These are phyloP conservation scores for Cephus pulcher DNA, from an alignment of 2,888 invertebrate species.

Conservation along the genomic window DNA sequence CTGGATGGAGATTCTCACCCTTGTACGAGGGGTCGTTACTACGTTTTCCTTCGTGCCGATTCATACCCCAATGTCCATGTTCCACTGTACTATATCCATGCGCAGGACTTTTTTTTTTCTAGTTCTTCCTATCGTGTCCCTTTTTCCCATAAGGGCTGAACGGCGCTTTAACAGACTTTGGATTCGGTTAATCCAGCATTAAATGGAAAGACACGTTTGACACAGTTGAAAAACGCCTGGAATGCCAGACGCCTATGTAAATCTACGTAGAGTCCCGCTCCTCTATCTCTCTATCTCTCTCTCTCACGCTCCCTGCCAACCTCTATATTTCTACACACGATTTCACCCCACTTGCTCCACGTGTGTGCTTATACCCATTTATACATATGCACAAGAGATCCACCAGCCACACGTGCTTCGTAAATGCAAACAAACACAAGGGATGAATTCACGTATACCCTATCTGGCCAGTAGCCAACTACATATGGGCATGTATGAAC, in stretches of 20 bases:
- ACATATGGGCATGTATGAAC: slow-evolving; percentile 30
- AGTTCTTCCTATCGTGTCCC: slow-evolving; percentile 12
- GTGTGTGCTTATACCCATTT: slow-evolving; percentile 19
- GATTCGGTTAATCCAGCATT: background rate
- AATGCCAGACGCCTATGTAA: background rate
- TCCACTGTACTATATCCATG: no score
- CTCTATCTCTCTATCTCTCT: background rate
- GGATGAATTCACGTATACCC: slow-evolving; percentile 40
- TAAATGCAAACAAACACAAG: slow-evolving; percentile 39
- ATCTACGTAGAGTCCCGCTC: no score
- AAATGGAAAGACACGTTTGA: slow-evolving; percentile 3
- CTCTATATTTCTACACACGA: slow-evolving; percentile 15
- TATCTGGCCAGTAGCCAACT: slow-evolving; percentile 57
- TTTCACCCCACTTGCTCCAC: slow-evolving; percentile 10
- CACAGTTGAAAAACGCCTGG: slow-evolving; percentile 1
- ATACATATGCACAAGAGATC: slow-evolving; percentile 18
- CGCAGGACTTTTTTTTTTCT: background rate
- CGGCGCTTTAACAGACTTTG: slow-evolving; percentile 4
- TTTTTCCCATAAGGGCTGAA: background rate
- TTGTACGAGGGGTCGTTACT: background rate
- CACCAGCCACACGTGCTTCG: slow-evolving; percentile 11
- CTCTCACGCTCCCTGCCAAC: background rate
- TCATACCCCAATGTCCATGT: no score
- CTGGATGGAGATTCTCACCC: no score
- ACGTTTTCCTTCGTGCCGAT: background rate